phyloP scores from a whole-genome alignment of 64 coral and sea anemone genomes.

The Montipora sp. region DNA sequence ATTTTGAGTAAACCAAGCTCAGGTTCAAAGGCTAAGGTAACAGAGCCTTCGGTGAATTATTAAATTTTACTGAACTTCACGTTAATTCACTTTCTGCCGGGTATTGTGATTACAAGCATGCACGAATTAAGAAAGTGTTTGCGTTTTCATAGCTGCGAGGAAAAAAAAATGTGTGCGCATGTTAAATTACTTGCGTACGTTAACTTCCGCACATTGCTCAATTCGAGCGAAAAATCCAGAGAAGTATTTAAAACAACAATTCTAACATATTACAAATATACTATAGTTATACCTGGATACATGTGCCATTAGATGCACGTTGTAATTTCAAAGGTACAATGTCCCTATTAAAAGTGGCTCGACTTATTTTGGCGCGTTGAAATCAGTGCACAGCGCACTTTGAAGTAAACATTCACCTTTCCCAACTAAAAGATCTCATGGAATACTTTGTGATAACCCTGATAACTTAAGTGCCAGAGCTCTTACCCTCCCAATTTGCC shows the following conservation, averaged over 20 bases:
- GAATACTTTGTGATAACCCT: no score
- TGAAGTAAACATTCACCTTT: no score
- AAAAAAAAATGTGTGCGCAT: neutral
- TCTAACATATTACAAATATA: neutral
- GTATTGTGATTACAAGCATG: no score
- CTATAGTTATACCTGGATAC: neutral
- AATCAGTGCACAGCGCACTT: neutral
- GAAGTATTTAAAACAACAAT: neutral
- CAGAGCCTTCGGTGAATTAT: no score
- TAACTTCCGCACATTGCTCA: neutral
- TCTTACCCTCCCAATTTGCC: no score
- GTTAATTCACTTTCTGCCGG: no score
- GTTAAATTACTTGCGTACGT: constrained; percentile 8
- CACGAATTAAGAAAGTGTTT: no score
- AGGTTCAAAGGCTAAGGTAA: no score
- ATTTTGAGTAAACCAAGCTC: no score
- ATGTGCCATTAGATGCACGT: neutral
- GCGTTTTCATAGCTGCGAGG: neutral
- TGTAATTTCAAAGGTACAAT: neutral
- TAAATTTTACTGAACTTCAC: no score
- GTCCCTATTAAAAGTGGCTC: neutral
- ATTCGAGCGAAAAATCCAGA: neutral
- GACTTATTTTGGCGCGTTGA: neutral
- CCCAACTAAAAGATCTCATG: no score
- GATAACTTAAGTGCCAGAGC: no score